Evolutionary conservation across 1,140 invertebrate genomes (phyloP).

Genomic region (Saccostrea echinata): DNA sequence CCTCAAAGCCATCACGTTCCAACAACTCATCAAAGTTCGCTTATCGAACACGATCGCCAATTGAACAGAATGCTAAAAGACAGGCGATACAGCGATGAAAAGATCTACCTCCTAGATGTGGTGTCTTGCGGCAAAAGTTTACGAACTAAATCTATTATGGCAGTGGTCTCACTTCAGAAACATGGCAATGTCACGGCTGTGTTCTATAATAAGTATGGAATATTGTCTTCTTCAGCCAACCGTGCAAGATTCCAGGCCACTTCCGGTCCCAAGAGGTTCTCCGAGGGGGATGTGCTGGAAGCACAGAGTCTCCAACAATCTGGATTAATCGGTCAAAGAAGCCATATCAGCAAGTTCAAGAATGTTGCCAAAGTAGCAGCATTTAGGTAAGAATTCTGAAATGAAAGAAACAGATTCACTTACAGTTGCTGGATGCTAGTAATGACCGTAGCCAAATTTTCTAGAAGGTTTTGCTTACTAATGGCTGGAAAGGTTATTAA

Average conservation of each 20-base stretch:
- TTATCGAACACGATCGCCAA: neutral
- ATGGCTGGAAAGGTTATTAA: no score
- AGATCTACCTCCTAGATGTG: neutral
- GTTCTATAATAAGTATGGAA: constrained; percentile 32
- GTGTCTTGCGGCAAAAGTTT: neutral
- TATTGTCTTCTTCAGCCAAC: constrained; percentile 5
- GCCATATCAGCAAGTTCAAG: constrained; percentile 10
- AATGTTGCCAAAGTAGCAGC: neutral
- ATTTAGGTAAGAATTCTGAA: neutral
- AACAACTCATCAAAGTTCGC: neutral
- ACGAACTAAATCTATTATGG: neutral
- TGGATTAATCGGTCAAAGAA: neutral
- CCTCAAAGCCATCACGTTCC: neutral
- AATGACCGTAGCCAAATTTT: no score
- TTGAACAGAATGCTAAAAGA: neutral
- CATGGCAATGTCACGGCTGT: constrained; percentile 1
- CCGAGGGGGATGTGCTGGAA: neutral
- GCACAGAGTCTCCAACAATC: neutral
- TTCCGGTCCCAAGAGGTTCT: constrained; percentile 32
- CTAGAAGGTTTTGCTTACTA: no score
- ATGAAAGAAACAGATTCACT: neutral
- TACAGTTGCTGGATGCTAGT: no score
- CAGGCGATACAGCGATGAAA: neutral
- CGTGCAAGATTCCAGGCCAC: neutral
- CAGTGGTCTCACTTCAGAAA: neutral